Evolutionary conservation across 2,113 vertebrate species (phyloP).

Genomic region (Phrynocephalus versicolor): DNA sequence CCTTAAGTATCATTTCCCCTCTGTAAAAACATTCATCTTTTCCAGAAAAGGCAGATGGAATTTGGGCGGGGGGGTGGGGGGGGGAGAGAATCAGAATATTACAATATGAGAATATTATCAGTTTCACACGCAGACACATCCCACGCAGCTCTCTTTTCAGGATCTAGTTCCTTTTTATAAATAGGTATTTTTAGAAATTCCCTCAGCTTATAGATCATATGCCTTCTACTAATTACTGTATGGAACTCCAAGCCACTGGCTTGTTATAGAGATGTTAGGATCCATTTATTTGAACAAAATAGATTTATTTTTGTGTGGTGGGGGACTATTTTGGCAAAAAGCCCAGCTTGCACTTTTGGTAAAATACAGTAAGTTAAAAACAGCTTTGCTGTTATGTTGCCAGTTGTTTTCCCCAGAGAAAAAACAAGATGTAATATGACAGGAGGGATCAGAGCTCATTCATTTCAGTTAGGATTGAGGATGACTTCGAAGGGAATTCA

Average conservation of each 20-base stretch:
- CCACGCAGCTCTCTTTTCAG: accelerated
- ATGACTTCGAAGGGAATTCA: no score
- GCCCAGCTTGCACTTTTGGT: no score
- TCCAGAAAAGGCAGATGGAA: neutral
- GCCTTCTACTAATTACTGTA: neutral
- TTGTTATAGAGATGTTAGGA: neutral
- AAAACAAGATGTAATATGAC: neutral
- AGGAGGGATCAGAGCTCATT: no score
- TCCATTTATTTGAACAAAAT: neutral
- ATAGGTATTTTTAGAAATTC: no score
- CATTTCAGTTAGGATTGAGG: no score
- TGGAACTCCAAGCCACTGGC: neutral
- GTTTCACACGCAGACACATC: neutral
- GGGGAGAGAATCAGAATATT: neutral
- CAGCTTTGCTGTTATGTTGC: neutral
- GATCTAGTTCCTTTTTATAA: neutral
- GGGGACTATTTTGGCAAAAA: no score
- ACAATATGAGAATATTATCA: constrained; percentile 22
- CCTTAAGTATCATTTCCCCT: constrained; percentile 16
- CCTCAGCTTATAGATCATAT: neutral
- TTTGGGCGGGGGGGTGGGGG: neutral
- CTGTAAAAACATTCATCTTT: neutral
- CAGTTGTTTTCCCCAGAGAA: neutral
- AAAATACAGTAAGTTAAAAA: no score
- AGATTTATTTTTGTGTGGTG: neutral